Evolutionary conservation across 2,888 invertebrate genomes (phyloP).

Genomic region (Cerastis leucographa): DNA sequence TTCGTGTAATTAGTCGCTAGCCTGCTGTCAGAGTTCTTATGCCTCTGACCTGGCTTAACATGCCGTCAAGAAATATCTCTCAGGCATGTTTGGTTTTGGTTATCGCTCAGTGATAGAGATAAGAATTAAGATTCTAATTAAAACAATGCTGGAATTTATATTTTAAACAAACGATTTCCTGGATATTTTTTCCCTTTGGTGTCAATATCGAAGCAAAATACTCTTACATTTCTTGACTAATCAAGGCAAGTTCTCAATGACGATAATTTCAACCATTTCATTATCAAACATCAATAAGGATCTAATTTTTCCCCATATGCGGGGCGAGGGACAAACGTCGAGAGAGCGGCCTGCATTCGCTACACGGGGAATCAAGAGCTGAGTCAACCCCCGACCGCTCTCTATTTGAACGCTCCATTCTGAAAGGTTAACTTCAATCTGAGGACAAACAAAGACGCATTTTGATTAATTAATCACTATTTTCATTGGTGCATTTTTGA

Average conservation of each 20-base stretch:
- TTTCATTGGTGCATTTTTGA: slow-evolving; percentile 12
- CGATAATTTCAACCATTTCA: slow-evolving; percentile 17
- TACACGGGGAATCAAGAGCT: slow-evolving; percentile 88
- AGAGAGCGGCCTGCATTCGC: slow-evolving; percentile 76
- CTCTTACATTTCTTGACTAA: background rate
- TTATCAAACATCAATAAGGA: slow-evolving; percentile 37
- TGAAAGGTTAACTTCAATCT: slow-evolving; percentile 78
- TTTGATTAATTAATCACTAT: slow-evolving; percentile 63
- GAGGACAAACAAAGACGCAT: slow-evolving; percentile 62
- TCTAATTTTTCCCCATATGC: slow-evolving; percentile 51
- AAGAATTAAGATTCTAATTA: background rate
- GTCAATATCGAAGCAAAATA: background rate
- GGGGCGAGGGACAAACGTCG: slow-evolving; percentile 66
- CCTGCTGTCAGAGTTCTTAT: no score
- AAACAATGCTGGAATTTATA: background rate
- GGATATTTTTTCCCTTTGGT: background rate
- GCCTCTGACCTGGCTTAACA: no score
- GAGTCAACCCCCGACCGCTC: slow-evolving; percentile 82
- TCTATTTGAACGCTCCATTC: slow-evolving; percentile 83
- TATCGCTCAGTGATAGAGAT: background rate
- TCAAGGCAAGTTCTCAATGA: background rate
- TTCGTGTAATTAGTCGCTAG: no score
- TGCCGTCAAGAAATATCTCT: no score
- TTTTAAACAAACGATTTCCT: background rate
- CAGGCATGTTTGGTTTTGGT: no score